Conservation (phyloP, 2,113 vertebrate genomes). For the Empidonax alnorum region DNA sequence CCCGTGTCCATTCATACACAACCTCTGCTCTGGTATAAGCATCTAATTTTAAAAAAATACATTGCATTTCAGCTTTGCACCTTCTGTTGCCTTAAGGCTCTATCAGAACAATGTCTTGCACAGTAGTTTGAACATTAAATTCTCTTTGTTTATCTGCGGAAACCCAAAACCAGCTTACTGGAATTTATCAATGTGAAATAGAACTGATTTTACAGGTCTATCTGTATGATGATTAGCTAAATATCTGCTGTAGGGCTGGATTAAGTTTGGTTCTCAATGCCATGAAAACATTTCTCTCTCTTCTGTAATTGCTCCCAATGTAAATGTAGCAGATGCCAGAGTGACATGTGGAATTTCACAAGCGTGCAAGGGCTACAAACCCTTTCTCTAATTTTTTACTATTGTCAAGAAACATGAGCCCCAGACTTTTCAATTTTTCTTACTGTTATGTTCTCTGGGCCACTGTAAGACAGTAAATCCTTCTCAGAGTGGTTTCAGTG, state of each 20-base stretch:
- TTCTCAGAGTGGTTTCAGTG: neutral
- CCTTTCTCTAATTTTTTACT: neutral
- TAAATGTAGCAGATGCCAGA: neutral
- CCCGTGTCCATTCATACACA: conserved; percentile 95
- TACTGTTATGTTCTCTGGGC: neutral
- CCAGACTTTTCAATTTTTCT: neutral
- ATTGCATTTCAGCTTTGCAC: neutral
- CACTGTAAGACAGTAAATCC: neutral
- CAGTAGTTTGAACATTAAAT: neutral
- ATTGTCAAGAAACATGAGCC: neutral
- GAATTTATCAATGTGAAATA: neutral
- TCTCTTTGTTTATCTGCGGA: neutral
- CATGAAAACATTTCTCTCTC: neutral
- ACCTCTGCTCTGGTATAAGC: conserved; percentile 97
- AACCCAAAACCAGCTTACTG: neutral
- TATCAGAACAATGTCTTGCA: neutral
- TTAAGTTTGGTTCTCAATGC: neutral
- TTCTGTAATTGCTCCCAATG: neutral
- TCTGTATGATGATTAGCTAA: neutral
- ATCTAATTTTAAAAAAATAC: conserved; percentile 77
- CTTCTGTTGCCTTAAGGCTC: neutral
- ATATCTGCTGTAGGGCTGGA: neutral
- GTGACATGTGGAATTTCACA: neutral
- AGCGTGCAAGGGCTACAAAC: neutral
- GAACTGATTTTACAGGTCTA: neutral